Evolutionary conservation across 2,797 vertebrate species (phyloP).

Genomic region (Urophycis tenuis): DNA sequence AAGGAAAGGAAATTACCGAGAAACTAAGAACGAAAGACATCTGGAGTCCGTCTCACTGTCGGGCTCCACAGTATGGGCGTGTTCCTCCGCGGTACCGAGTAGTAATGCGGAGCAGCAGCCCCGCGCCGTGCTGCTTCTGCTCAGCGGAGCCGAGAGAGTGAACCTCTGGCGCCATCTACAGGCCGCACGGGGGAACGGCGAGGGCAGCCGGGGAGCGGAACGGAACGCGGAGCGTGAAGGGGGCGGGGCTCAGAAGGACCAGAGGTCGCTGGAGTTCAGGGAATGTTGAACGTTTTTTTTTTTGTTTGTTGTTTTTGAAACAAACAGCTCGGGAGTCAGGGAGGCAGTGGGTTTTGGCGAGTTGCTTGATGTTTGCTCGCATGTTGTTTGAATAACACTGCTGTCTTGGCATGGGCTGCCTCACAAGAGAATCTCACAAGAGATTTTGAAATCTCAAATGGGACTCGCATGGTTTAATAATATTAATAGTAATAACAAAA

Average conservation of each 20-base stretch:
- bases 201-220: background rate
- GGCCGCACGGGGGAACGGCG: conserved; percentile 19
- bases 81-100: background rate
- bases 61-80: background rate
- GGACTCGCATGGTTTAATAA: no score
- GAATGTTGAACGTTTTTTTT: conserved; percentile 16
- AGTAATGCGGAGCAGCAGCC: conserved; percentile 21
- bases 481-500: no score
- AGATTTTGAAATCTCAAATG: no score
- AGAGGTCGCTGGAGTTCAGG: background rate
- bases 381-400: background rate
- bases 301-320: background rate
- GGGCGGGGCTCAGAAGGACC: no score
- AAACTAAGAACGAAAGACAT: conserved; percentile 18
- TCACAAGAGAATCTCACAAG: no score
- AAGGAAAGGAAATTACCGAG: background rate
- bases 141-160: background rate
- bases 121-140: conserved; percentile 29
- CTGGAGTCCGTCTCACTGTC: conserved; percentile 27
- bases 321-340: background rate
- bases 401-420: no score
- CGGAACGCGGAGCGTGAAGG: background rate
- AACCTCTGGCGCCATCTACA: conserved; percentile 53
- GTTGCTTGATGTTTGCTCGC: no score
- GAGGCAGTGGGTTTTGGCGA: no score